These are phyloP conservation scores for Sebastes nivosus DNA, from an alignment of 2,797 vertebrate genomes.

Conservation along the genomic window DNA sequence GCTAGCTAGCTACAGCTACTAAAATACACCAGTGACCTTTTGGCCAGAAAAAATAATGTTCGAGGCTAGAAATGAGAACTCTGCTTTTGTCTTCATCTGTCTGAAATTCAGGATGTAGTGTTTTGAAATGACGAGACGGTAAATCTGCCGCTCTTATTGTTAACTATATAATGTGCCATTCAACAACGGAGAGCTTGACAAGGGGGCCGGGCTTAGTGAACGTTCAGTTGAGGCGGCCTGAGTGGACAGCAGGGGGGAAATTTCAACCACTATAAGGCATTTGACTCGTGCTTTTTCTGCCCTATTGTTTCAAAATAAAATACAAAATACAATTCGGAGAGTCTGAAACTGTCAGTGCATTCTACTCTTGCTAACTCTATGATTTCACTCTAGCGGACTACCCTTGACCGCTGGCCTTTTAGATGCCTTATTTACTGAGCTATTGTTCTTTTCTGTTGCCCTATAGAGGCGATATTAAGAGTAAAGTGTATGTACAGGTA, in stretches of 20 bases:
- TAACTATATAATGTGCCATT: background rate
- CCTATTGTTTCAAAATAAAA: background rate
- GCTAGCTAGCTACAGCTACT: background rate
- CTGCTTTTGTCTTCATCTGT: background rate
- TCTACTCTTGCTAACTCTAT: constrained; percentile 77
- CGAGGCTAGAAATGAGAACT: background rate
- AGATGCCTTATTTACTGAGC: constrained; percentile 87
- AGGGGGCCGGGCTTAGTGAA: background rate
- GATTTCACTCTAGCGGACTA: constrained; percentile 73
- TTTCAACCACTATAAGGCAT: background rate
- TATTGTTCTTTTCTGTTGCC: constrained; percentile 74
- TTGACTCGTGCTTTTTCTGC: background rate
- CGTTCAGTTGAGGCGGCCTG: background rate
- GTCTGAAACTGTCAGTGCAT: constrained; percentile 46
- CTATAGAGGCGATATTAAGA: constrained; percentile 74
- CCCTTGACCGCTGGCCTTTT: constrained; percentile 80
- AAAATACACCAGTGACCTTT: background rate
- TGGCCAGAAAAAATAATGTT: background rate
- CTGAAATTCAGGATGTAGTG: no score
- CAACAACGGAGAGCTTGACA: background rate
- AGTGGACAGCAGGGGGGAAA: background rate
- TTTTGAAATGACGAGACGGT: background rate
- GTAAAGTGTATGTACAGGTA: constrained; percentile 79
- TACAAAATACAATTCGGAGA: background rate
- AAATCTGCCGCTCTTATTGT: background rate